Conservation (phyloP, 1,140 invertebrate genomes). For the Formica selysi region DNA sequence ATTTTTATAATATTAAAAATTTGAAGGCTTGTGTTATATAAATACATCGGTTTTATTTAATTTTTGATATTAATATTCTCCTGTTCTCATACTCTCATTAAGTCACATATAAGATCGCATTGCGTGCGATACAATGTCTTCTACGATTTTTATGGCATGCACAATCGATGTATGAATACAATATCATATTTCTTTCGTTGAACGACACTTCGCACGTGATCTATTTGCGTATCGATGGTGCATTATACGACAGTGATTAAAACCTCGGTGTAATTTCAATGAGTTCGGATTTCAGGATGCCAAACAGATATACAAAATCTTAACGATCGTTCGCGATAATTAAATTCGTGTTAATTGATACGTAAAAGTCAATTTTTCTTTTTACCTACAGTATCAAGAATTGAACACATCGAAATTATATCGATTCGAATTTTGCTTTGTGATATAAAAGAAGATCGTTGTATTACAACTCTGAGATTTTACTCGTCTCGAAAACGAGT, state of each 20-base stretch:
- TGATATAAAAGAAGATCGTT: not conserved
- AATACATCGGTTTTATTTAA: not conserved
- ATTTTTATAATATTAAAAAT: not conserved
- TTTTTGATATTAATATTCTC: slow-evolving; percentile 3
- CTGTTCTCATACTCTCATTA: not conserved
- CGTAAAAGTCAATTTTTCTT: slow-evolving; percentile 1
- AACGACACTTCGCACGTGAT: slow-evolving; percentile 23
- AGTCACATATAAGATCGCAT: not conserved
- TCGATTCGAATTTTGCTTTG: not conserved
- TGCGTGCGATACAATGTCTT: not conserved
- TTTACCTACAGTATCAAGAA: not conserved
- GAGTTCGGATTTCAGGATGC: not conserved
- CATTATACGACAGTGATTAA: not conserved
- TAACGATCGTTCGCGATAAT: not conserved
- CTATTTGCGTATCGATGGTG: slow-evolving; percentile 17
- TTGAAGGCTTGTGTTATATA: not conserved
- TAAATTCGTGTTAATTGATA: not conserved
- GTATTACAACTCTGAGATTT: not conserved
- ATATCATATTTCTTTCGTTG: slow-evolving; percentile 31
- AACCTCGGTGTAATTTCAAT: slow-evolving; percentile 5
- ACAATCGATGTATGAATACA: slow-evolving; percentile 7
- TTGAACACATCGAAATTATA: not conserved
- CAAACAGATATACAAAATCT: not conserved
- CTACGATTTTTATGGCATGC: not conserved
- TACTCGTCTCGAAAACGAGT: not conserved